These are phyloP conservation scores for Galleria mellonella DNA, from an alignment of 1,140 invertebrate genomes.

Conservation along the genomic window DNA sequence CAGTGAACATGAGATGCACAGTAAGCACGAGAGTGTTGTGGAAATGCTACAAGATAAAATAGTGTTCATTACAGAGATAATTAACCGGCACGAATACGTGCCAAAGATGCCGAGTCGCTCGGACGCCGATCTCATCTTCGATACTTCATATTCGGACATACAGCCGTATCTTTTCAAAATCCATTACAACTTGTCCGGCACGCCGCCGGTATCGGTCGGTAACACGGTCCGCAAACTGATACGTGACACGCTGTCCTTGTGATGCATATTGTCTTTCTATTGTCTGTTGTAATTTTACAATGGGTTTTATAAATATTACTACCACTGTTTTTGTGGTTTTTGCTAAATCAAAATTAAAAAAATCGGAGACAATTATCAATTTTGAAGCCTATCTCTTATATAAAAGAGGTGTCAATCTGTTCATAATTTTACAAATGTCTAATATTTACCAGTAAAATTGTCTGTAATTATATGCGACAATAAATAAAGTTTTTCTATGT, in stretches of 20 bases:
- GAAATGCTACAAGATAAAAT: constrained; percentile 95
- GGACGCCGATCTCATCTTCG: constrained; percentile 95
- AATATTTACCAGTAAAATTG: too few species aligned
- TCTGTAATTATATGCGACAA: too few species aligned
- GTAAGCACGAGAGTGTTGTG: constrained; percentile 91
- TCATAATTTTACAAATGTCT: too few species aligned
- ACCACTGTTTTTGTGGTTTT: too few species aligned
- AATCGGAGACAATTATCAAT: too few species aligned
- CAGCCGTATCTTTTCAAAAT: constrained; percentile 97
- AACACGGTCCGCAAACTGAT: constrained; percentile 93
- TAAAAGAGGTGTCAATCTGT: too few species aligned
- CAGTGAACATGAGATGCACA: constrained; percentile 91
- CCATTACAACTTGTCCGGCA: constrained; percentile 84
- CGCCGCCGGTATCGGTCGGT: constrained; percentile 83
- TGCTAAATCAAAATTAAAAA: too few species aligned
- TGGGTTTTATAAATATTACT: too few species aligned
- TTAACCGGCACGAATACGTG: constrained; percentile 96
- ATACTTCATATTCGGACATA: constrained; percentile 92
- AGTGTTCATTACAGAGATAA: constrained; percentile 93
- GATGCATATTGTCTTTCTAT: constrained; percentile 44
- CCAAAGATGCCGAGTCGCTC: constrained; percentile 95
- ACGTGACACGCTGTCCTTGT: constrained; percentile 88
- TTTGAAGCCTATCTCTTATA: too few species aligned
- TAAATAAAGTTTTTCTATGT: too few species aligned
- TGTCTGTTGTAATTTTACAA: too few species aligned